A percentile compares a stretch with the other conserved stretches of the same genome.
These are phyloP conservation scores for Gallinago paraguaiae DNA, from an alignment of 2,113 vertebrate genomes.

Conservation along the genomic window DNA sequence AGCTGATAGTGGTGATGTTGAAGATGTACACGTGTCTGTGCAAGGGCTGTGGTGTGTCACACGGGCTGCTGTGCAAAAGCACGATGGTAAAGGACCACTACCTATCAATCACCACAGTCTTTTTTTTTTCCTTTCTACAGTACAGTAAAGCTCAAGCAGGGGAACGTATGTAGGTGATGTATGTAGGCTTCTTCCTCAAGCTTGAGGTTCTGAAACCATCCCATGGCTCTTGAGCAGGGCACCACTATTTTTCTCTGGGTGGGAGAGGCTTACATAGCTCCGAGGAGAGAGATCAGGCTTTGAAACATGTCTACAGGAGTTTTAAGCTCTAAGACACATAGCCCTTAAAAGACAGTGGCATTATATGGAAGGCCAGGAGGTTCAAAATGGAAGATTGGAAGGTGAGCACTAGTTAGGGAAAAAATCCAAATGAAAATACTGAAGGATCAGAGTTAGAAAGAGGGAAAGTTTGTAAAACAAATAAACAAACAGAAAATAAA, in stretches of 20 bases:
- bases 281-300: background rate
- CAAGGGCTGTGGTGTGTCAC: background rate
- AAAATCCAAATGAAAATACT: background rate
- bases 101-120: background rate
- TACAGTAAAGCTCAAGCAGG: background rate
- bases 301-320: background rate
- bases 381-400: background rate
- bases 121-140: background rate
- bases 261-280: background rate
- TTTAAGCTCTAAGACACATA: background rate
- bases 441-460: background rate
- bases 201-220: background rate
- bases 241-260: accelerated
- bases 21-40: background rate
- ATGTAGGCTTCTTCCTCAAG: background rate
- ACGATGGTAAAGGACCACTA: background rate
- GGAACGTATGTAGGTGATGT: background rate
- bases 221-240: background rate
- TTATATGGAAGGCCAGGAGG: background rate
- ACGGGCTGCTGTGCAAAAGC: background rate
- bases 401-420: background rate
- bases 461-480: background rate
- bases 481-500: background rate
- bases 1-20: slow-evolving; percentile 20
- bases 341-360: background rate